These are phyloP conservation scores for Meteorus colon DNA, from an alignment of 2,888 invertebrate genomes.

Conservation along the genomic window DNA sequence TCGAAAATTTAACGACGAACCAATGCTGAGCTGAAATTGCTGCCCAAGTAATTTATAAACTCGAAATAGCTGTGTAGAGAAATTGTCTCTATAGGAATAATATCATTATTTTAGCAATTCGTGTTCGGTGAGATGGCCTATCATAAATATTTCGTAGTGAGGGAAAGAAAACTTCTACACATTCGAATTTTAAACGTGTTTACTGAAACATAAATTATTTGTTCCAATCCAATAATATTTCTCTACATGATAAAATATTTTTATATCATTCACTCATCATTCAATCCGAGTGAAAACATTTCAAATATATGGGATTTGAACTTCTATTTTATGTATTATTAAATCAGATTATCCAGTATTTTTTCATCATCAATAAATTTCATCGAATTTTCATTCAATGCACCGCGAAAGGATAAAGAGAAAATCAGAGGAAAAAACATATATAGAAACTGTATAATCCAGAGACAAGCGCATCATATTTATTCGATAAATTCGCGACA, in stretches of 20 bases:
- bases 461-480: not conserved
- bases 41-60: not conserved
- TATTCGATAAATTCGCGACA: not conserved
- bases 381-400: not conserved
- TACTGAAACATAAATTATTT: not conserved
- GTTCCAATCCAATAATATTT: not conserved
- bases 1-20: slow-evolving; percentile 9
- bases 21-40: not conserved
- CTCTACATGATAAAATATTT: not conserved
- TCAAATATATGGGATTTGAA: not conserved
- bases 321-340: not conserved
- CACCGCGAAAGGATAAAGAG: not conserved
- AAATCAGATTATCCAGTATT: not conserved
- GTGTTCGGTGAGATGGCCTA: not conserved
- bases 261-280: not conserved
- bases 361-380: not conserved
- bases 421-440: not conserved
- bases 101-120: not conserved
- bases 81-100: not conserved
- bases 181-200: not conserved
- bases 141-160: not conserved
- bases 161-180: not conserved
- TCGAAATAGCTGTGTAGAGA: not conserved
- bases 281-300: no score
- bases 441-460: not conserved